phyloP scores from a whole-genome alignment of 2,888 invertebrate genomes.

The Phragmatobia fuliginosa region DNA sequence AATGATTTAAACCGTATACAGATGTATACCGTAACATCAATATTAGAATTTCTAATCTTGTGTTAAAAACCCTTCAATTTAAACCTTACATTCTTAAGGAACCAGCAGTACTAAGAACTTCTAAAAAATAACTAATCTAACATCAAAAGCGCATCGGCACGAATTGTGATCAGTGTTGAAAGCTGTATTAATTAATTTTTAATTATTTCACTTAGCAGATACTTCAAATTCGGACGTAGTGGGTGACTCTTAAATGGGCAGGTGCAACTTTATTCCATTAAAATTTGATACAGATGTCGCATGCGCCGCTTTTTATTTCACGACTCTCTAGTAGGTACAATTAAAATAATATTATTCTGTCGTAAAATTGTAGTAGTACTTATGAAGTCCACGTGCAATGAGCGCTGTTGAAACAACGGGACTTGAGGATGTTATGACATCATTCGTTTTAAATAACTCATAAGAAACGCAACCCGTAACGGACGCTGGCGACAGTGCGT shows the following conservation, averaged over 20 bases:
- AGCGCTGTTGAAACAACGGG: conserved; percentile 68
- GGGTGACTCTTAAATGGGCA: conserved; percentile 74
- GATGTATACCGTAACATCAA: too few relatives aligned
- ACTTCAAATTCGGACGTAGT: conserved; percentile 63
- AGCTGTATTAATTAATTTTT: conserved; percentile 70
- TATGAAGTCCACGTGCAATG: conserved; percentile 73
- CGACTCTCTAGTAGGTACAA: conserved; percentile 83
- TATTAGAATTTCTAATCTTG: background rate
- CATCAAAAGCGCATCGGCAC: conserved; percentile 44
- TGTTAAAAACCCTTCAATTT: background rate
- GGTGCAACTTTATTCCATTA: conserved; percentile 83
- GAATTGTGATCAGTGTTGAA: conserved; percentile 53
- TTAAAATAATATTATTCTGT: conserved; percentile 84
- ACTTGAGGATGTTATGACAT: conserved; percentile 68
- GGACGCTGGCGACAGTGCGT: background rate
- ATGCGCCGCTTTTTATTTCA: conserved; percentile 80
- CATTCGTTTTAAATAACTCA: conserved; percentile 27
- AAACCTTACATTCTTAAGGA: background rate
- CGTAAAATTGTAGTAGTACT: conserved; percentile 74
- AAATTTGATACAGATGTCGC: conserved; percentile 86
- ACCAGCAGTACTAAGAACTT: conserved; percentile 4
- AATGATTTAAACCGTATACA: too few relatives aligned
- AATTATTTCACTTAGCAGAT: conserved; percentile 76
- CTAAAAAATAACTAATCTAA: conserved; percentile 22
- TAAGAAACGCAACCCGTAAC: background rate